These are phyloP conservation scores for Pterocles orientalis DNA, from an alignment of 2,113 vertebrate genomes.

Conservation along the genomic window DNA sequence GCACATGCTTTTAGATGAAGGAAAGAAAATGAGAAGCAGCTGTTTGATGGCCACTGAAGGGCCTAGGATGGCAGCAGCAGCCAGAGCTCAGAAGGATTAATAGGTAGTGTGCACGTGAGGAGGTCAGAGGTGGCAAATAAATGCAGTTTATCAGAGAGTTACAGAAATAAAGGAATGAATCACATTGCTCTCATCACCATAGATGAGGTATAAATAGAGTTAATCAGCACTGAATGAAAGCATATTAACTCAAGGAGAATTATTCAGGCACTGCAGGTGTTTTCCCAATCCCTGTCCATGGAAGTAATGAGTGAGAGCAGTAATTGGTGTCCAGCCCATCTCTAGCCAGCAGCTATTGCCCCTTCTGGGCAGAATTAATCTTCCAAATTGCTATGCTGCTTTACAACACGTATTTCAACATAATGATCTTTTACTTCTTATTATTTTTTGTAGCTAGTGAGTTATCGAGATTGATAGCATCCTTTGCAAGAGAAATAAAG, in stretches of 20 bases:
- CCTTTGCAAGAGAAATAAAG: conserved; percentile 59
- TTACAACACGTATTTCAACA: conserved; percentile 62
- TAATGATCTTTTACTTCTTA: conserved; percentile 62
- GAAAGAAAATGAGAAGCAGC: conserved; percentile 26
- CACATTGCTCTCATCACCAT: conserved; percentile 26
- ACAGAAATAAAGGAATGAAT: conserved; percentile 57
- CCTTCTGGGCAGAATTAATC: conserved; percentile 65
- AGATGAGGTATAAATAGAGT: conserved; percentile 61
- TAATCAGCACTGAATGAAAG: conserved; percentile 58
- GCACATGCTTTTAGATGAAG: not conserved
- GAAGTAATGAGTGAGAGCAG: conserved; percentile 43
- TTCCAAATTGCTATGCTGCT: conserved; percentile 54
- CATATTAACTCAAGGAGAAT: conserved; percentile 59
- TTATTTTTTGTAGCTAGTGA: conserved; percentile 60
- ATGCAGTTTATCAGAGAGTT: conserved; percentile 40
- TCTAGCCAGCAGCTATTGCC: conserved; percentile 62
- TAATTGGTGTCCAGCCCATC: conserved; percentile 67
- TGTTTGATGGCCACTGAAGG: not conserved
- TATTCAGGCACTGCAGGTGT: conserved; percentile 65
- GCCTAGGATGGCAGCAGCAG: conserved; percentile 9
- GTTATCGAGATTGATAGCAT: conserved; percentile 56
- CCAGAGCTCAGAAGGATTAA: not conserved
- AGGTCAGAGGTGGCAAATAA: conserved; percentile 60
- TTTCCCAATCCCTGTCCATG: conserved; percentile 37
- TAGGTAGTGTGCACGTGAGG: not conserved